Conservation (phyloP, 1,140 invertebrate genomes). For the Pseudomyrmex flavicornis region DNA sequence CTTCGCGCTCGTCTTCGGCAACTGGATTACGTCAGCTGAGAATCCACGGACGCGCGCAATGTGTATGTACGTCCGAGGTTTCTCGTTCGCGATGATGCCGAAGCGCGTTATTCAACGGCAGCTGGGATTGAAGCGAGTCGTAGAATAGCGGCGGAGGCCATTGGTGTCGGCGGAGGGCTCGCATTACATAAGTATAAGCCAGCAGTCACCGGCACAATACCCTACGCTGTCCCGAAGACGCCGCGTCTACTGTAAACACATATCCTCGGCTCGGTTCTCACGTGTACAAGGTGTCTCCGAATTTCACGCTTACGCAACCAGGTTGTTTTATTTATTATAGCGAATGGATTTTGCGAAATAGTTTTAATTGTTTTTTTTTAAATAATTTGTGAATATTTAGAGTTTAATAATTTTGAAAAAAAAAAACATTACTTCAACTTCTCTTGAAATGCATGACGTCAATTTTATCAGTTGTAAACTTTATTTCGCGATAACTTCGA, state of each 20-base stretch:
- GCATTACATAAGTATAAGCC: slow-evolving; percentile 77
- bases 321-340: too few species aligned
- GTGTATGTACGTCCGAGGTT: slow-evolving; percentile 39
- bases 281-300: slow-evolving; percentile 54
- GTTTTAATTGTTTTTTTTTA: too few species aligned
- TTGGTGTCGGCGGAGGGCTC: slow-evolving; percentile 65
- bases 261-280: slow-evolving; percentile 65
- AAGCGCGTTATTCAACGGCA: slow-evolving; percentile 65
- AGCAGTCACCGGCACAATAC: slow-evolving; percentile 70
- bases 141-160: slow-evolving; percentile 51
- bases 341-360: too few species aligned
- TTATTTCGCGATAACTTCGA: neutral
- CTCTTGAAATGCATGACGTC: neutral
- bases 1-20: slow-evolving; percentile 55
- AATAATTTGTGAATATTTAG: too few species aligned
- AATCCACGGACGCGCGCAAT: slow-evolving; percentile 58
- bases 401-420: too few species aligned
- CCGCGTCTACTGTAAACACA: slow-evolving; percentile 69
- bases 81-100: slow-evolving; percentile 27
- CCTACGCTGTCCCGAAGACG: slow-evolving; percentile 73
- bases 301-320: neutral
- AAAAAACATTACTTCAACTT: too few species aligned
- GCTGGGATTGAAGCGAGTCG: slow-evolving; percentile 65
- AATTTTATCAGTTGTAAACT: neutral
- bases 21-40: slow-evolving; percentile 68